These are phyloP conservation scores for Semaprochilodus insignis DNA, from an alignment of 2,797 vertebrate species.

Conservation along the genomic window DNA sequence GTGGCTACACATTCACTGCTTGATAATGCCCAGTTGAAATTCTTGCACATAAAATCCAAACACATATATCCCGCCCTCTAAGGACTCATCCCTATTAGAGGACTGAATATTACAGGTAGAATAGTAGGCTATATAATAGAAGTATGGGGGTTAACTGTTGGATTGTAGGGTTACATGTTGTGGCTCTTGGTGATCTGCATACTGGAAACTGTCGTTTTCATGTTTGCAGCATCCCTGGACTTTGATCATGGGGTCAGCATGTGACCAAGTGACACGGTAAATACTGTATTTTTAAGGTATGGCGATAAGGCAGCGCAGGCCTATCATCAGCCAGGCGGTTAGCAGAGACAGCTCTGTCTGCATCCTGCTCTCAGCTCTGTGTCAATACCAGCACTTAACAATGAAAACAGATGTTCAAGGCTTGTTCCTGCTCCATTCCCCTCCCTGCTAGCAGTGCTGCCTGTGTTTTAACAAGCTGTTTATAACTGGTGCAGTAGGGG, in stretches of 20 bases:
- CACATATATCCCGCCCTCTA: too few relatives aligned
- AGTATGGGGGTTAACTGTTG: neutral
- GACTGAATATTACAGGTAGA: too few relatives aligned
- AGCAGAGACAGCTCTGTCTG: constrained; percentile 52
- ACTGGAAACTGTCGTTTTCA: neutral
- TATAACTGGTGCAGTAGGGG: constrained; percentile 34
- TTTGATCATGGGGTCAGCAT: neutral
- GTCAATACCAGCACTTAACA: constrained; percentile 56
- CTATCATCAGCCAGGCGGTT: constrained; percentile 50
- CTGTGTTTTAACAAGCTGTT: constrained; percentile 53
- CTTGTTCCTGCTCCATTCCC: constrained; percentile 51
- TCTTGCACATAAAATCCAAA: too few relatives aligned
- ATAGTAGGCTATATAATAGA: too few relatives aligned
- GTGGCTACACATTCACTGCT: too few relatives aligned
- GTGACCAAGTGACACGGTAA: constrained; percentile 1
- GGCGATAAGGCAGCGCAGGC: constrained; percentile 14
- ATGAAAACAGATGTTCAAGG: constrained; percentile 59
- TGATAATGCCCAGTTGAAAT: too few relatives aligned
- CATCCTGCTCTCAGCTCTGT: constrained; percentile 37
- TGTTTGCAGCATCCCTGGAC: neutral
- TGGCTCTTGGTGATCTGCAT: neutral
- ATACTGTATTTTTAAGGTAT: neutral
- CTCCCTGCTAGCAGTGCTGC: constrained; percentile 44
- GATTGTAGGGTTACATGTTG: neutral
- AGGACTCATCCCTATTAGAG: too few relatives aligned